phyloP scores from a whole-genome alignment of 2,888 invertebrate species.

The Watsonalla binaria region DNA sequence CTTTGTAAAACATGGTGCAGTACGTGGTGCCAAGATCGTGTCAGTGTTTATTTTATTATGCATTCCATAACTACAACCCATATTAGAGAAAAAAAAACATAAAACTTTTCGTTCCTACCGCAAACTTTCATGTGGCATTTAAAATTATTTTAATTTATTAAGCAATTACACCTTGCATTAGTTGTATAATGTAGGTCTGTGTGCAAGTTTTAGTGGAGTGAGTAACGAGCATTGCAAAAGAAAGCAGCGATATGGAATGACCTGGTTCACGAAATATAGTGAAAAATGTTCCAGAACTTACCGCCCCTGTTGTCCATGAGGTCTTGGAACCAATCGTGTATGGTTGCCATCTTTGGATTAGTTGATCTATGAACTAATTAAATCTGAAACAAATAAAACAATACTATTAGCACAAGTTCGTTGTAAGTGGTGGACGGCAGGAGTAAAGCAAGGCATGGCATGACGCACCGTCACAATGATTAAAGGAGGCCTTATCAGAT shows the following conservation, averaged over 20 bases:
- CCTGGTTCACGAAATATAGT: conserved; percentile 5
- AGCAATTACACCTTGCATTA: too few species aligned
- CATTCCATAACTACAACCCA: too few species aligned
- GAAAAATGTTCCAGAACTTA: conserved; percentile 54
- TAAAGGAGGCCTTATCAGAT: too few species aligned
- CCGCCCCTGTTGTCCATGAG: conserved; percentile 85
- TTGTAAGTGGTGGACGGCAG: neutral
- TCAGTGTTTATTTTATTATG: too few species aligned
- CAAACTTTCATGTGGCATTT: neutral
- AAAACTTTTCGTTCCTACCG: too few species aligned
- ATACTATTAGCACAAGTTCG: neutral
- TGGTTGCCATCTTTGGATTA: conserved; percentile 78
- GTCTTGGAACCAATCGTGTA: conserved; percentile 82
- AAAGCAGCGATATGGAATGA: neutral
- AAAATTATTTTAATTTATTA: too few species aligned
- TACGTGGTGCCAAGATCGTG: too few species aligned
- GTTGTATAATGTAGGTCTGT: neutral
- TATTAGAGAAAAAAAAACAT: too few species aligned
- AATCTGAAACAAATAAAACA: conserved; percentile 62
- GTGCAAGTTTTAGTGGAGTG: neutral
- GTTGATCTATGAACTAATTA: conserved; percentile 51
- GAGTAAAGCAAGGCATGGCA: neutral
- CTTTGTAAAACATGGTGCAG: too few species aligned
- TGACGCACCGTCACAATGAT: too few species aligned
- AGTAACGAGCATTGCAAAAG: neutral